These are phyloP conservation scores for Hypolimnas misippus DNA, from an alignment of 2,888 invertebrate genomes.

Conservation along the genomic window DNA sequence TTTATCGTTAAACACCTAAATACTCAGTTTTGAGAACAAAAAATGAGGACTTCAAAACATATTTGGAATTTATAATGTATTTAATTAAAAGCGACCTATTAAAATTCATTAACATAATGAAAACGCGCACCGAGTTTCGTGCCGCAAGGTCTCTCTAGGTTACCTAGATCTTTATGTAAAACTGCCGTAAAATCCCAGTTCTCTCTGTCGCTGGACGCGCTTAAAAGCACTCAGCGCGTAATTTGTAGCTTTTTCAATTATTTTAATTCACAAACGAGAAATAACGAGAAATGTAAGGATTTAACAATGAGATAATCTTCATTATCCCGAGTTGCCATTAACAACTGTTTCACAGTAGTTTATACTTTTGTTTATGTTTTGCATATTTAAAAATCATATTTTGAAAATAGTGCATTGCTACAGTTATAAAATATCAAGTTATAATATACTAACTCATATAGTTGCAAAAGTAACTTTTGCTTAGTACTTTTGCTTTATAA, in stretches of 20 bases:
- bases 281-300: constrained; percentile 21
- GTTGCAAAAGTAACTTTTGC: no score
- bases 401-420: no score
- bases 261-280: constrained; percentile 26
- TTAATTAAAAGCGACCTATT: background rate
- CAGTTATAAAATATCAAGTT: no score
- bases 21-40: no score
- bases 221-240: constrained; percentile 21
- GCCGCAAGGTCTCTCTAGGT: constrained; percentile 19
- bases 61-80: background rate
- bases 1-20: no score
- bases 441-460: no score
- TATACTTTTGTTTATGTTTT: no score
- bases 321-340: constrained; percentile 12
- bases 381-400: no score
- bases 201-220: constrained; percentile 14
- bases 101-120: constrained; percentile 15
- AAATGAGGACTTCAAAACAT: no score
- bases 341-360: background rate
- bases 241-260: constrained; percentile 27
- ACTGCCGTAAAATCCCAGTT: constrained; percentile 8
- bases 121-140: constrained; percentile 10
- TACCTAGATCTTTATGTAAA: constrained; percentile 29
- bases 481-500: no score
- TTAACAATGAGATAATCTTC: constrained; percentile 1